Evolutionary conservation across 2,797 vertebrate genomes (phyloP).

Genomic region (Xenopus petersii): DNA sequence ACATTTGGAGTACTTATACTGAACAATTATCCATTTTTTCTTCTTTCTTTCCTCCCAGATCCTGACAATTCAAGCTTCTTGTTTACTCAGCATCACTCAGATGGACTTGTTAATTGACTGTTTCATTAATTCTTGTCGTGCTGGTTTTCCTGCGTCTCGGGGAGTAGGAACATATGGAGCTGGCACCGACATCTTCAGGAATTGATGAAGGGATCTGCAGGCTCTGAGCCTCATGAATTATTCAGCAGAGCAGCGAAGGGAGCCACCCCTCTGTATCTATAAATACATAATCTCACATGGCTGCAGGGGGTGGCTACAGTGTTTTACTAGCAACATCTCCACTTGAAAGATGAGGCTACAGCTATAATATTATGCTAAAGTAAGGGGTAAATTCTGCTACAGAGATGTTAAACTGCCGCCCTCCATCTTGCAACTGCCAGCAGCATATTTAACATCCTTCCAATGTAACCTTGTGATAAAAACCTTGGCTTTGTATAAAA

Average conservation of each 20-base stretch:
- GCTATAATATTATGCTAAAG: too few species aligned
- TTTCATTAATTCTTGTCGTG: slow-evolving; percentile 45
- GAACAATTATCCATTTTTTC: not conserved
- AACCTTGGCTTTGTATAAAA: too few species aligned
- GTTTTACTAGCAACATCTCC: not conserved
- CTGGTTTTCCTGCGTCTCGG: slow-evolving; percentile 26
- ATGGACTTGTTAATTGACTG: slow-evolving; percentile 43
- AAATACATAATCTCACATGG: slow-evolving; percentile 38
- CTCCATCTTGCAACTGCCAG: too few species aligned
- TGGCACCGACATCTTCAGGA: slow-evolving; percentile 27
- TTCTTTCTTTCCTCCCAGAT: slow-evolving; percentile 18
- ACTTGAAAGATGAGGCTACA: slow-evolving; percentile 1
- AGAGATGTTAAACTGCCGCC: too few species aligned
- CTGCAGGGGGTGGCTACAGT: slow-evolving; percentile 23
- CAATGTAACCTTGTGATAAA: too few species aligned
- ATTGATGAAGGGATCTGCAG: slow-evolving; percentile 16
- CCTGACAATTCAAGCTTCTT: slow-evolving; percentile 18
- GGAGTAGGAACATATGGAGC: slow-evolving; percentile 45
- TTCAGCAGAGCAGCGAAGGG: slow-evolving; percentile 16
- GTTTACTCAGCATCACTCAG: slow-evolving; percentile 31
- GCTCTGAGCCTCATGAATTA: slow-evolving; percentile 31
- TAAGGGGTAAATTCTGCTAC: too few species aligned
- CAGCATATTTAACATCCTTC: too few species aligned
- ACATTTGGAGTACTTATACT: not conserved
- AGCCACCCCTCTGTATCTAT: slow-evolving; percentile 18